These are phyloP conservation scores for Drosophila hydei DNA, from an alignment of 1,140 invertebrate species.

Conservation along the genomic window DNA sequence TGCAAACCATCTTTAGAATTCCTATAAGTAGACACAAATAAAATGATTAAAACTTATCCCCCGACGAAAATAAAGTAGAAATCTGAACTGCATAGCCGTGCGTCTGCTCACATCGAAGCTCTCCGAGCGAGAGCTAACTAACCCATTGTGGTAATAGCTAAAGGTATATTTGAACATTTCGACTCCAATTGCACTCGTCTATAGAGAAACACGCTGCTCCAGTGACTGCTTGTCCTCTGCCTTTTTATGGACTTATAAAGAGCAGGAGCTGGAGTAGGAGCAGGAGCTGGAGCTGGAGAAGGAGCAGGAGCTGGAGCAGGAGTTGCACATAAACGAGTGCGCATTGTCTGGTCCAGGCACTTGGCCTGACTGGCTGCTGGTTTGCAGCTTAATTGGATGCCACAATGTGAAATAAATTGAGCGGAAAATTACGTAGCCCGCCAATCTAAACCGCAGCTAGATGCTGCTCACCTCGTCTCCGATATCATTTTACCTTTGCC, in stretches of 20 bases:
- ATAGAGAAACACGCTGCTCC: constrained; percentile 32
- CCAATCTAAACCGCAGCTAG: constrained; percentile 72
- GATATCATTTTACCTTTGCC: constrained; percentile 51
- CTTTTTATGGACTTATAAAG: constrained; percentile 30
- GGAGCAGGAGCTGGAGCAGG: no score
- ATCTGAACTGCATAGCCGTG: background rate
- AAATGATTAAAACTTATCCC: constrained; percentile 78
- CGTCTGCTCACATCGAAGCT: constrained; percentile 27
- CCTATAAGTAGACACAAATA: constrained; percentile 57
- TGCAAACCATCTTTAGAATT: constrained; percentile 79
- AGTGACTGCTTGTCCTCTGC: constrained; percentile 5
- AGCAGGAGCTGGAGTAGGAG: no score
- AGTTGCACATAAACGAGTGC: no score
- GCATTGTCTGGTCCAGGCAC: constrained; percentile 10
- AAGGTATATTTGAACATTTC: constrained; percentile 27
- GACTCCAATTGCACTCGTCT: constrained; percentile 27
- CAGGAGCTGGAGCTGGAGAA: background rate
- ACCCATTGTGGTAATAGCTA: constrained; percentile 61
- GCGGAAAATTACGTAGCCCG: constrained; percentile 84
- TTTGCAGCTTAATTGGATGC: constrained; percentile 83
- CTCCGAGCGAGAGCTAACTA: constrained; percentile 25
- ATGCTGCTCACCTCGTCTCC: constrained; percentile 33
- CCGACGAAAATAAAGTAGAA: constrained; percentile 17
- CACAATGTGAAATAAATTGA: constrained; percentile 84
- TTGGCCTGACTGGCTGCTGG: constrained; percentile 38